Evolutionary conservation across 2,888 invertebrate species (phyloP).

Genomic region (Ecliptopera silaceata): DNA sequence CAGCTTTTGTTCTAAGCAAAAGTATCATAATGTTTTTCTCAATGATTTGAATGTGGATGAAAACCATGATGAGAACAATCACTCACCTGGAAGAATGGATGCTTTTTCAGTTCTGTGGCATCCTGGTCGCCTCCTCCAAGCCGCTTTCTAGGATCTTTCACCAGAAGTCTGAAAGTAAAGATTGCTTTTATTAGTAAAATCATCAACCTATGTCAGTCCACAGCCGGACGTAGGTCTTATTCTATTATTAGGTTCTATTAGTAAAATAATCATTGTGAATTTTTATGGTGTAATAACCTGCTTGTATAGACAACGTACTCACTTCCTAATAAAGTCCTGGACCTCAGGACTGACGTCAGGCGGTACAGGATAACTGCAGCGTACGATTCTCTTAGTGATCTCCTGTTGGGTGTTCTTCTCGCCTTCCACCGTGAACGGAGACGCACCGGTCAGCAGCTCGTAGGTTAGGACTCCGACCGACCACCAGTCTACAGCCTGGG

Average conservation of each 20-base stretch:
- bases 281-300: neutral
- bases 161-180: slow-evolving; percentile 84
- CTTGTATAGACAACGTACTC: slow-evolving; percentile 39
- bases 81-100: slow-evolving; percentile 91
- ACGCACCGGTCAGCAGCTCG: slow-evolving; percentile 97
- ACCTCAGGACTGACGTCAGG: slow-evolving; percentile 87
- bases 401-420: slow-evolving; percentile 97
- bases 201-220: too few relatives aligned
- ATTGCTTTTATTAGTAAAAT: too few relatives aligned
- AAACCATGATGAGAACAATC: neutral
- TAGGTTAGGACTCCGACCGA: slow-evolving; percentile 98
- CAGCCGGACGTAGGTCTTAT: too few relatives aligned
- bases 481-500: slow-evolving; percentile 99
- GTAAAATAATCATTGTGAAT: too few relatives aligned
- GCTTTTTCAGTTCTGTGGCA: slow-evolving; percentile 94
- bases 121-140: slow-evolving; percentile 93
- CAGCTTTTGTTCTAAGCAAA: too few relatives aligned
- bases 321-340: slow-evolving; percentile 86
- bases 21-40: too few relatives aligned
- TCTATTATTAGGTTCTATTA: too few relatives aligned
- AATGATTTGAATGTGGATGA: neutral
- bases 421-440: slow-evolving; percentile 98
- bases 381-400: slow-evolving; percentile 94
- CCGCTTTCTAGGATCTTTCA: slow-evolving; percentile 94
- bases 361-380: slow-evolving; percentile 95